Conservation (phyloP, 1,140 invertebrate species). For the Agrypnia vestita region DNA sequence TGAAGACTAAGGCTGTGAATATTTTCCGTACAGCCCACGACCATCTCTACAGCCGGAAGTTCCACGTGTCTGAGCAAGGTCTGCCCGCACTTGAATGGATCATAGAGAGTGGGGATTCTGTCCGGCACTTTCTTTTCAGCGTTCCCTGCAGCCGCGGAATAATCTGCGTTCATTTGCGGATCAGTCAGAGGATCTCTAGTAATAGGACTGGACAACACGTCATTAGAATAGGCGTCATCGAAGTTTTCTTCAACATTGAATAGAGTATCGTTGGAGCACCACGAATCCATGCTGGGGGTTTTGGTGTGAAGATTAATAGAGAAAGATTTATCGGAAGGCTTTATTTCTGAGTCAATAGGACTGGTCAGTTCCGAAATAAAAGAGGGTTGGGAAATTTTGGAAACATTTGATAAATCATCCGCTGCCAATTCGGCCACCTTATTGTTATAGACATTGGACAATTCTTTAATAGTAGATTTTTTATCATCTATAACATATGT, state of each 20-base stretch:
- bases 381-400: slow-evolving; percentile 68
- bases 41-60: slow-evolving; percentile 49
- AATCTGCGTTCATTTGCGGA: neutral
- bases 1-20: neutral
- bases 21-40: slow-evolving; percentile 33
- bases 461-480: slow-evolving; percentile 39
- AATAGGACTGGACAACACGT: slow-evolving; percentile 33
- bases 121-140: neutral
- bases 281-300: slow-evolving; percentile 76
- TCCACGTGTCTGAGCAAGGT: neutral
- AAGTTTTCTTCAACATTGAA: slow-evolving; percentile 76
- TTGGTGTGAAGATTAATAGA: slow-evolving; percentile 68
- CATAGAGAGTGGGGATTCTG: neutral
- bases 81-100: neutral
- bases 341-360: slow-evolving; percentile 67
- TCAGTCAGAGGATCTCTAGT: slow-evolving; percentile 17
- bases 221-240: slow-evolving; percentile 64
- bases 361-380: slow-evolving; percentile 68
- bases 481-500: slow-evolving; percentile 55
- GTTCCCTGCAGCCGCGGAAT: neutral
- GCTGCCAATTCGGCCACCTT: slow-evolving; percentile 47
- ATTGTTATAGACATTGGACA: slow-evolving; percentile 47
- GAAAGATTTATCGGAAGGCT: slow-evolving; percentile 62
- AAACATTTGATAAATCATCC: slow-evolving; percentile 64
- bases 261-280: slow-evolving; percentile 76